Base-by-base conservation (phyloP, 2,888 invertebrate genomes). In the Schizaphis graminum region DNA sequence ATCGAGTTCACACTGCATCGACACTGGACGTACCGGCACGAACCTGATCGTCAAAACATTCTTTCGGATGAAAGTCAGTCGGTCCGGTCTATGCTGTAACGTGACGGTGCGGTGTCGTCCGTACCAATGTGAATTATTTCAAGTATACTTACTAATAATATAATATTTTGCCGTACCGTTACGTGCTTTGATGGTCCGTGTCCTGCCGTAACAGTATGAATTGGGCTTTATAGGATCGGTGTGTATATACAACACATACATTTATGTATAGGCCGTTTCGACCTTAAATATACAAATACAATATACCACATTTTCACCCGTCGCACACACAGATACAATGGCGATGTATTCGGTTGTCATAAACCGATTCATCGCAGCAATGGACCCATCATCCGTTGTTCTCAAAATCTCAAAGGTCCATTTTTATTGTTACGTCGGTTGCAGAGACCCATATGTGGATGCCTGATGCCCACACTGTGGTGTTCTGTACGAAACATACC, bases 321-420 rank as follows among this genome's bases (percentile, higher is more conserved):
- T 91, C 56, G 28, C 41, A 53, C 53, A 53, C 24, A 41, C n/a
- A 24, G 28, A 41, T 84, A 91, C 91, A 91, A 91, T 91, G 91
- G 91, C 91, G 85, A 85, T 91, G 84, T 91, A 91, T 91, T 85
- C 91, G 56, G n/a, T 21, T 61, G 85, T 91, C 85, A 8, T 91
- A 91, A 91, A 91, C 44, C 91, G 44, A 91, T 91, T 44, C 85
- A 91, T 91, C 56, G 4, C 53, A 91, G 91, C 91, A 91, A 91
- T 91, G 91, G 91, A 85, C 91, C 77, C 91, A 28, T 41, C 84
- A 85, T 85, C 53, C 91, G 84, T 44, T 91, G 84, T 85, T 41
- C 56, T 47, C 10, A n/a, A n/a, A n/a, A n/a, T n/a, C n/a, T n/a
- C n/a, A 44, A 84, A 91, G 91, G 84, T 91, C 91, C 84, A 91